Base-by-base conservation (phyloP, 1,140 invertebrate species). In the Drosophila aff. region DNA sequence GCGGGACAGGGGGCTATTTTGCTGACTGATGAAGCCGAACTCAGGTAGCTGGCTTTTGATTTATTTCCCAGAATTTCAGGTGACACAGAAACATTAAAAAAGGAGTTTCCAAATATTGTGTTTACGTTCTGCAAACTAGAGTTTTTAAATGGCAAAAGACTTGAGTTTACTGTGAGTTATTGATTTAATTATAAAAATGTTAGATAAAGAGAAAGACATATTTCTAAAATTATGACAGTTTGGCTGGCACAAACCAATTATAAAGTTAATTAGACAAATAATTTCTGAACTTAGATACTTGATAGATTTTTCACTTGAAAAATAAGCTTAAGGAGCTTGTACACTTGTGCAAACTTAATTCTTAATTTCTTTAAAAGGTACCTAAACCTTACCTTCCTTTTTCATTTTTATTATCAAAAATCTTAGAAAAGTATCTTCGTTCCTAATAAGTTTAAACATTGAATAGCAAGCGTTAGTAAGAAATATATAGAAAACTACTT, bases 21-120 rank as follows among this genome's bases (percentile, higher is more conserved):
- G 52, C 28, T 23, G 16, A 36, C 40, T 44, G 58, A 26, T 63
- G 28, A 63, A 63, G 28, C 38, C 18, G 55, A 65, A 43, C 33
- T 31, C 26, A 18, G 52, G 33, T 28, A 63, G 36, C 36, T 11
- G 36, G 9, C 52, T 15, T 23, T 18, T 36, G 15, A 63, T 21
- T 21, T 11, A 18, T 26, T 66, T 63, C 28, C 13, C 13, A 44
- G 63, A 46, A 63, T 15, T 44, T 10, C 0, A 11, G 40, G 4
- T 65, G 38, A 21, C 36, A 40, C 36, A 31, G 10, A 64, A 13
- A 38, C 38, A 28, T 1, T 13, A 11, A 5, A 38, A 38, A 5
- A 13, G 13, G 36, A 13, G 36, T 13, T 38, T 13, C 6, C 3
- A 5, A 40, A 40, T 23, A 38, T 26, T 26, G 23, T 55, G 4